Percentiles rank a stretch among this genome's conserved stretches.
phyloP scores from a whole-genome alignment of 2,888 invertebrate genomes.

The Tetragonula carbonaria region DNA sequence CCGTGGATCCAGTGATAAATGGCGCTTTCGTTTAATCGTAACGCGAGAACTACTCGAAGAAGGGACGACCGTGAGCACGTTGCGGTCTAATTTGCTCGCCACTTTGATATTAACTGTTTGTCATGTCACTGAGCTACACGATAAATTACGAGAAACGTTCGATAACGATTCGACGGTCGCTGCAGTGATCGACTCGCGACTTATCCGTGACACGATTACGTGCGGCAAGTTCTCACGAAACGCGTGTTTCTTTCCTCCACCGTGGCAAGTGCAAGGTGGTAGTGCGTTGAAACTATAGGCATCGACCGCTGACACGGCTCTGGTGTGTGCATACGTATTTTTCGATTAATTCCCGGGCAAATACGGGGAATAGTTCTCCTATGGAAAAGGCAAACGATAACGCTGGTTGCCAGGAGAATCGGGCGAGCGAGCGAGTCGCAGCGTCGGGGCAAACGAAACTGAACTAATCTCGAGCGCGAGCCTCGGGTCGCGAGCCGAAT shows the following conservation, averaged over 20 bases:
- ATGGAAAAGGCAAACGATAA: slow-evolving; percentile 9
- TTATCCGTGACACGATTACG: slow-evolving; percentile 45
- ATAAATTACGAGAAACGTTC: background rate
- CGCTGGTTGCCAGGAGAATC: background rate
- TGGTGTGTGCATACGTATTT: slow-evolving; percentile 12
- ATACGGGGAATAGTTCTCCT: background rate
- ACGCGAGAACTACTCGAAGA: background rate
- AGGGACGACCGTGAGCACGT: background rate
- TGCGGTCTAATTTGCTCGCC: background rate
- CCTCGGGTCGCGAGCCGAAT: slow-evolving; percentile 7
- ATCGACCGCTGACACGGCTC: background rate
- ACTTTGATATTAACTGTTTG: too few relatives aligned
- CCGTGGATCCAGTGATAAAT: background rate
- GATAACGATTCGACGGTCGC: slow-evolving; percentile 32
- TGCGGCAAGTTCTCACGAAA: slow-evolving; percentile 53
- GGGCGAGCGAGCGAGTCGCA: background rate
- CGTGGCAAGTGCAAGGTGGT: slow-evolving; percentile 6
- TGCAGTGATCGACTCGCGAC: slow-evolving; percentile 8
- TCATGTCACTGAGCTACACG: too few relatives aligned
- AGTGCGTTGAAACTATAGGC: slow-evolving; percentile 11
- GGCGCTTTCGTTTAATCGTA: background rate
- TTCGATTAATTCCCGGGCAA: background rate
- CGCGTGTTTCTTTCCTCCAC: slow-evolving; percentile 33
- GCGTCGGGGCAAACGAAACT: slow-evolving; percentile 21
- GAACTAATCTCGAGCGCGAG: slow-evolving; percentile 15